Evolutionary conservation across 2,113 vertebrate genomes (phyloP).

Genomic region (Tringa solitaria): DNA sequence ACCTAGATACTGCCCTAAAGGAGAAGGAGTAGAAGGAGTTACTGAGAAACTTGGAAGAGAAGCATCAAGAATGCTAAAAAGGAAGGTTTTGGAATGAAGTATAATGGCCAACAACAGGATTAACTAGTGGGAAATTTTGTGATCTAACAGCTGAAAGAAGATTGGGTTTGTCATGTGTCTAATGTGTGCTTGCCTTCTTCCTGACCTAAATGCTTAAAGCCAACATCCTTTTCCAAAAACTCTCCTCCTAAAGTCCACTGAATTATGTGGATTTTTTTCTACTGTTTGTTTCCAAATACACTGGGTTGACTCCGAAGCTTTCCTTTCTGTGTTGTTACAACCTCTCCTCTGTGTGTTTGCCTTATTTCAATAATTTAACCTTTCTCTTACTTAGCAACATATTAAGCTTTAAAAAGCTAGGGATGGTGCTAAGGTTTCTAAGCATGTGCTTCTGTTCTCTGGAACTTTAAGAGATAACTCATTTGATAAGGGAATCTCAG

Average conservation of each 20-base stretch:
- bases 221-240: background rate
- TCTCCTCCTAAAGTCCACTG: background rate
- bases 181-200: background rate
- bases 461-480: background rate
- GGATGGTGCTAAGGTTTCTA: background rate
- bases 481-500: background rate
- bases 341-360: background rate
- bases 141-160: background rate
- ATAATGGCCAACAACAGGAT: background rate
- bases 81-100: background rate
- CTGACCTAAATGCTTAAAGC: background rate
- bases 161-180: background rate
- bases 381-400: background rate
- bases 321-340: background rate
- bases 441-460: background rate
- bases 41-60: background rate
- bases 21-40: background rate
- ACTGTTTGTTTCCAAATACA: background rate
- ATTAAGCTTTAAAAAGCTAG: background rate
- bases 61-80: background rate
- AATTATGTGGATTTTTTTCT: background rate
- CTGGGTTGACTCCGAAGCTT: background rate
- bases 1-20: background rate
- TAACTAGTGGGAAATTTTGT: background rate
- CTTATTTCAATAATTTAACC: background rate